These are phyloP conservation scores for Drosophila ogumai DNA, from an alignment of 1,140 invertebrate species.

Conservation along the genomic window DNA sequence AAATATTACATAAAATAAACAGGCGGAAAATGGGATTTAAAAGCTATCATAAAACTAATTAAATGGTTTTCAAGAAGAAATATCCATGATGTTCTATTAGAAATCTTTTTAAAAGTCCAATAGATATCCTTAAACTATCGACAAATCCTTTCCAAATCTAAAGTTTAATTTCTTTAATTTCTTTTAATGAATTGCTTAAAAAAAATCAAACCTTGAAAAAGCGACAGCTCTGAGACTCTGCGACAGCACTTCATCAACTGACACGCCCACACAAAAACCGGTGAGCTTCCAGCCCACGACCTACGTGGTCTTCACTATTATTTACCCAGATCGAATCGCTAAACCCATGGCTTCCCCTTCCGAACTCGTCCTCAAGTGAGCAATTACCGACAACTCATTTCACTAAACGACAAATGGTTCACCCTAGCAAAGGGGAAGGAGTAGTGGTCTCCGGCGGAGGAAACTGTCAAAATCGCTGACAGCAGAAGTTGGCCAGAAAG, in stretches of 20 bases:
- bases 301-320: slow-evolving; percentile 53
- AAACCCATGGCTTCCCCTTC: slow-evolving; percentile 3
- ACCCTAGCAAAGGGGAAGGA: slow-evolving; percentile 36
- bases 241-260: slow-evolving; percentile 63
- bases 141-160: not conserved
- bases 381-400: slow-evolving; percentile 72
- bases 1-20: not conserved
- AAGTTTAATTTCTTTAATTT: not conserved
- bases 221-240: not conserved
- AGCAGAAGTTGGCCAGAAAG: slow-evolving; percentile 72
- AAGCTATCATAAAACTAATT: not conserved
- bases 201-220: not conserved
- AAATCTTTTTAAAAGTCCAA: not conserved
- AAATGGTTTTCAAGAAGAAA: not conserved
- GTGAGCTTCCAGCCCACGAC: slow-evolving; percentile 6
- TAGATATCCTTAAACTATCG: not conserved
- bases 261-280: slow-evolving; percentile 52
- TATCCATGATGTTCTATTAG: too few relatives aligned
- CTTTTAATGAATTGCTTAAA: not conserved
- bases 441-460: not conserved
- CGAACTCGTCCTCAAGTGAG: slow-evolving; percentile 28
- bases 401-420: slow-evolving; percentile 75
- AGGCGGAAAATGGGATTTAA: not conserved
- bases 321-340: slow-evolving; percentile 41
- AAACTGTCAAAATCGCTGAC: slow-evolving; percentile 77